These are phyloP conservation scores for Cebidichthys violaceus DNA, from an alignment of 2,113 vertebrate genomes.

Conservation along the genomic window DNA sequence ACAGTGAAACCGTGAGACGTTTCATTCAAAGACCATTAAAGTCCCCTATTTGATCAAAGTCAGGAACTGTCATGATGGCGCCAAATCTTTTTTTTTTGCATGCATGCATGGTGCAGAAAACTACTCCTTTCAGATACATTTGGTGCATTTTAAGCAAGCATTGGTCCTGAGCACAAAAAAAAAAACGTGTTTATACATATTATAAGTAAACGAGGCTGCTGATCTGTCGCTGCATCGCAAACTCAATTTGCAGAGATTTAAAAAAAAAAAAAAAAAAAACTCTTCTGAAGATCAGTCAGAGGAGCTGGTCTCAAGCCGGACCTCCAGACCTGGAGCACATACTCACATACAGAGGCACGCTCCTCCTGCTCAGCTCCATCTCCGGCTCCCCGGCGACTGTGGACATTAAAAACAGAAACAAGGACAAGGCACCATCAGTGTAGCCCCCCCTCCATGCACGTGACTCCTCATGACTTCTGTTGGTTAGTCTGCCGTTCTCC, in stretches of 20 bases:
- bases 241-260: slow-evolving; percentile 53
- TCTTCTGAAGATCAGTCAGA: slow-evolving; percentile 34
- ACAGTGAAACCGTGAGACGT: background rate
- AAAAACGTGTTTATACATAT: background rate
- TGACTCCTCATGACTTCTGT: slow-evolving; percentile 36
- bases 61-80: background rate
- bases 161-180: background rate
- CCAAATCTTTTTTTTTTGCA: slow-evolving; percentile 1
- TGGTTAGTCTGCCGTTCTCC: slow-evolving; percentile 33
- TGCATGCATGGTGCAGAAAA: slow-evolving; percentile 14
- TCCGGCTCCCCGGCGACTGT: slow-evolving; percentile 35
- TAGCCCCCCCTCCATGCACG: too few species aligned
- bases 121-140: background rate
- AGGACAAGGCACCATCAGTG: background rate
- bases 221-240: slow-evolving; percentile 34
- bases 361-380: slow-evolving; percentile 82
- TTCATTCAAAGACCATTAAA: slow-evolving; percentile 30
- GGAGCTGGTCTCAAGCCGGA: slow-evolving; percentile 14
- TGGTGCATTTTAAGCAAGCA: slow-evolving; percentile 10
- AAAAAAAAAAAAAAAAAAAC: too few species aligned
- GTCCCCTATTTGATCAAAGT: slow-evolving; percentile 17
- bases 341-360: slow-evolving; percentile 82
- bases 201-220: slow-evolving; percentile 19
- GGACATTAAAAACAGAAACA: slow-evolving; percentile 8
- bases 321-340: slow-evolving; percentile 37